A percentile compares a stretch with the other conserved stretches of the same genome.
Conservation (phyloP, 2,797 vertebrate species). For the Gobio occitaniae region DNA sequence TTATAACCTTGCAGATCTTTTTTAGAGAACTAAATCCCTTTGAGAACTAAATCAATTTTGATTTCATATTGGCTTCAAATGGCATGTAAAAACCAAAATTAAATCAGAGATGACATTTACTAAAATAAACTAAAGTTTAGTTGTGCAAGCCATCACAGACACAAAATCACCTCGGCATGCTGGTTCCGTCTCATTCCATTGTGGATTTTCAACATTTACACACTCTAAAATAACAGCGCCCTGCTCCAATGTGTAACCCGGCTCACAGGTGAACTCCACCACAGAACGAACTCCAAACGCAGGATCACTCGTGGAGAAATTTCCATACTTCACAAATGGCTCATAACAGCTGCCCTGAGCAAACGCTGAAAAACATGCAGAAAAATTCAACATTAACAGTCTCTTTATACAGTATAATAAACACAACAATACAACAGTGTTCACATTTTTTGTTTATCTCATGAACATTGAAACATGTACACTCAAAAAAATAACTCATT, state of each 20-base stretch:
- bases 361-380: conserved; percentile 81
- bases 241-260: conserved; percentile 95
- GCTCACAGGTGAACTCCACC: conserved; percentile 93
- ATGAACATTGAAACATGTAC: background rate
- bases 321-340: conserved; percentile 96
- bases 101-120: background rate
- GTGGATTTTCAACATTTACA: conserved; percentile 85
- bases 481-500: too few species aligned
- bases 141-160: conserved; percentile 41
- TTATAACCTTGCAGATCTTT: too few species aligned
- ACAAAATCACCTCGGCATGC: conserved; percentile 89
- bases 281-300: conserved; percentile 86
- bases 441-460: background rate
- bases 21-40: background rate
- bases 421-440: background rate
- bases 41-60: background rate
- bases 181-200: conserved; percentile 98
- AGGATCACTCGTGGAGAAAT: conserved; percentile 91
- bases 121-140: background rate
- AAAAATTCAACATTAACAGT: background rate
- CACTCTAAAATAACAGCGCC: conserved; percentile 96
- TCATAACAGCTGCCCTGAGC: conserved; percentile 92
- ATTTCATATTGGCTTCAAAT: background rate
- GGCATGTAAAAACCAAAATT: background rate
- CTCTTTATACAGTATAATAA: conserved; percentile 15